These are phyloP conservation scores for Maniola hyperantus DNA, from an alignment of 2,888 invertebrate genomes.

Conservation along the genomic window DNA sequence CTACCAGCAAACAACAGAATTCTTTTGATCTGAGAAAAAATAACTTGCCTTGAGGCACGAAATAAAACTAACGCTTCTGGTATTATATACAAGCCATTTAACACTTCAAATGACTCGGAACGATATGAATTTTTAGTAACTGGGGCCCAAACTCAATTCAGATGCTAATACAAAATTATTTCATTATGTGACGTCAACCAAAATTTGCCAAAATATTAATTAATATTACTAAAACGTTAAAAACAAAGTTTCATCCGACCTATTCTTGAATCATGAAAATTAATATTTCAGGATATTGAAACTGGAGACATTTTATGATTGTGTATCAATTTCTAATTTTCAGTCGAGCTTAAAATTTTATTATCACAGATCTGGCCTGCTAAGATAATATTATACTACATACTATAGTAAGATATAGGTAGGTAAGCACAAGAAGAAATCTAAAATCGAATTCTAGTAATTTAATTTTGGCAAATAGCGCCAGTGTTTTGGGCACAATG, in stretches of 20 bases:
- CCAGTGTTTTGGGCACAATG: too few species aligned
- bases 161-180: constrained; percentile 11
- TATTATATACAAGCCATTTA: constrained; percentile 17
- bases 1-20: not conserved
- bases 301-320: not conserved
- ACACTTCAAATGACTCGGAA: constrained; percentile 12
- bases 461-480: too few species aligned
- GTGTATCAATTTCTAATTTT: too few species aligned
- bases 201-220: not conserved
- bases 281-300: not conserved
- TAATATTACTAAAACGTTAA: not conserved
- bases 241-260: not conserved
- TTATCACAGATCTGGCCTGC: too few species aligned
- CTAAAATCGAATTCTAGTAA: too few species aligned
- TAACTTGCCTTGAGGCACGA: constrained; percentile 6
- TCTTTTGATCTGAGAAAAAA: constrained; percentile 15
- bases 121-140: constrained; percentile 19
- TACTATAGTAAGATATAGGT: not conserved
- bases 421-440: too few species aligned
- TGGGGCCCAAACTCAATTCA: constrained; percentile 12
- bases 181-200: constrained; percentile 6
- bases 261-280: not conserved
- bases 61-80: not conserved
- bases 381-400: too few species aligned
- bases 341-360: too few species aligned